Evolutionary conservation across 2,888 invertebrate species (phyloP).

Genomic region (Drosophila affinis): DNA sequence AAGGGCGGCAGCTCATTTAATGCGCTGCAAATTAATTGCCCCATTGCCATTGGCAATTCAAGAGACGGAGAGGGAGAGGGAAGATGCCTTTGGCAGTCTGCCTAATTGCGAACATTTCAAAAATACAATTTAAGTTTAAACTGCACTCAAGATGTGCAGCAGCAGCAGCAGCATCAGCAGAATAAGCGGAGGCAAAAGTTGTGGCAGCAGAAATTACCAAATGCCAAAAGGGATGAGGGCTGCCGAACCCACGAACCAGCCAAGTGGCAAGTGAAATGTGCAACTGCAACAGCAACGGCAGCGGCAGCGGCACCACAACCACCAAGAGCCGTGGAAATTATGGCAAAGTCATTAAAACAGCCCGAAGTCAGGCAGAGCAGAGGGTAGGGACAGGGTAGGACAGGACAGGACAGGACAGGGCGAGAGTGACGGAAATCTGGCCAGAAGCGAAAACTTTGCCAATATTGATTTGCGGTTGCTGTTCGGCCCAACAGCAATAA

Average conservation of each 20-base stretch:
- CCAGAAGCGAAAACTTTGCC: slow-evolving; percentile 57
- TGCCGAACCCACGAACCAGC: slow-evolving; percentile 17
- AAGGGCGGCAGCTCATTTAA: slow-evolving; percentile 72
- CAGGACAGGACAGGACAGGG: background rate
- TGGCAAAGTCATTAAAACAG: slow-evolving; percentile 73
- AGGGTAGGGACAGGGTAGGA: background rate
- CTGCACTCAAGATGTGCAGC: slow-evolving; percentile 75
- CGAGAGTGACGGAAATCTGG: slow-evolving; percentile 2
- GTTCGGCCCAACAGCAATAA: slow-evolving; percentile 52
- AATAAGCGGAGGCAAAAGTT: slow-evolving; percentile 56
- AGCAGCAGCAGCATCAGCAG: slow-evolving; percentile 26
- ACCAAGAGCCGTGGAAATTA: slow-evolving; percentile 57
- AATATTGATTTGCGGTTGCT: slow-evolving; percentile 74
- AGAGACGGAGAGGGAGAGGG: slow-evolving; percentile 24
- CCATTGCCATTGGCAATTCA: slow-evolving; percentile 70
- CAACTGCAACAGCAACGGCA: slow-evolving; percentile 48
- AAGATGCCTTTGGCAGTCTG: slow-evolving; percentile 72
- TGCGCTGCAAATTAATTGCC: slow-evolving; percentile 76
- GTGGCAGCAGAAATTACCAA: slow-evolving; percentile 69
- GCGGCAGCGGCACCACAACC: slow-evolving; percentile 18
- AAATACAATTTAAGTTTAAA: slow-evolving; percentile 81
- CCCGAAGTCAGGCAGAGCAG: slow-evolving; percentile 29
- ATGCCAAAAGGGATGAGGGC: slow-evolving; percentile 58
- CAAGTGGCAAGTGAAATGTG: slow-evolving; percentile 36
- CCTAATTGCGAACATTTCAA: slow-evolving; percentile 80